phyloP scores from a whole-genome alignment of 2,888 invertebrate genomes.

The Hirtodrosophila trivittata region DNA sequence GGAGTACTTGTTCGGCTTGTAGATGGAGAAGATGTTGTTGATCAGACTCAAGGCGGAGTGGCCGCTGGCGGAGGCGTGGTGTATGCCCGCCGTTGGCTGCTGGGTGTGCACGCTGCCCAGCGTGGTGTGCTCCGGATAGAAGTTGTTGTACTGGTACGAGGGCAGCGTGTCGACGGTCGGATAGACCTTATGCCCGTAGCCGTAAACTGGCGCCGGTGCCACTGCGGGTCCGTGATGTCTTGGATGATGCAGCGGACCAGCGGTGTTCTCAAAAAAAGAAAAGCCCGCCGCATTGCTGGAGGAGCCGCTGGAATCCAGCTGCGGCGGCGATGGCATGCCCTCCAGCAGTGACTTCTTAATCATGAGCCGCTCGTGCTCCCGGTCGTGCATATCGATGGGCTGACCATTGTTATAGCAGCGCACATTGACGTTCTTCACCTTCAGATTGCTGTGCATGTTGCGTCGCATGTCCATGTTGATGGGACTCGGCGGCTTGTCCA shows the following conservation, averaged over 20 bases:
- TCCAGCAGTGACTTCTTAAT: conserved; percentile 83
- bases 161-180: conserved; percentile 81
- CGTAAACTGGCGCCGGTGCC: conserved; percentile 38
- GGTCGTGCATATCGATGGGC: conserved; percentile 82
- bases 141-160: conserved; percentile 83
- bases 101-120: conserved; percentile 76
- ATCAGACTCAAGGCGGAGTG: conserved; percentile 83
- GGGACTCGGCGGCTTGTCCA: conserved; percentile 83
- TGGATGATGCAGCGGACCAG: conserved; percentile 72
- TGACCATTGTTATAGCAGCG: conserved; percentile 83
- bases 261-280: conserved; percentile 82
- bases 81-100: conserved; percentile 75
- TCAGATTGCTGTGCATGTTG: conserved; percentile 83
- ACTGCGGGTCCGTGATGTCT: conserved; percentile 26
- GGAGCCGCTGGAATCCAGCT: conserved; percentile 67
- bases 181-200: conserved; percentile 82
- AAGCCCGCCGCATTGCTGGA: conserved; percentile 62
- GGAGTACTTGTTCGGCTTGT: conserved; percentile 84
- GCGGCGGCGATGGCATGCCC: conserved; percentile 83
- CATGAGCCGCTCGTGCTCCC: conserved; percentile 83
- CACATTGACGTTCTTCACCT: conserved; percentile 83
- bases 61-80: conserved; percentile 79
- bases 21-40: conserved; percentile 84
- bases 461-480: conserved; percentile 83
- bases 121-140: conserved; percentile 80